Percentiles rank a stretch among this genome's conserved stretches.
These are phyloP conservation scores for Sebastiscus albofasciatus DNA, from an alignment of 2,797 vertebrate species.

Conservation along the genomic window DNA sequence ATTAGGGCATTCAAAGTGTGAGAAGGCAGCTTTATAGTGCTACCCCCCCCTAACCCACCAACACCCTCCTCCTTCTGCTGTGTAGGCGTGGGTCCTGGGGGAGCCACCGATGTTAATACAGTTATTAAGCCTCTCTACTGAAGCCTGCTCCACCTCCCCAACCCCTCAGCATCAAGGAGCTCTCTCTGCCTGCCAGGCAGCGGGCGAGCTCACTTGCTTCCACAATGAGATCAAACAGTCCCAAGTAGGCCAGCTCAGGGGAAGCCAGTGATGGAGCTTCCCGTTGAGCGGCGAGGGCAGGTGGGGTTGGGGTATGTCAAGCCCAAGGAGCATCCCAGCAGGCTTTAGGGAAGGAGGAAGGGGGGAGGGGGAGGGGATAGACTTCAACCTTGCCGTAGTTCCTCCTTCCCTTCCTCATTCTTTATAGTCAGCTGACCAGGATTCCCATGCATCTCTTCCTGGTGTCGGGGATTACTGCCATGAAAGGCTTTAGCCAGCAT, in stretches of 20 bases:
- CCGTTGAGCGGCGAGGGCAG: conserved; percentile 66
- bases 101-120: conserved; percentile 78
- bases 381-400: conserved; percentile 38
- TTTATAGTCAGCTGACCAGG: conserved; percentile 73
- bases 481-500: conserved; percentile 55
- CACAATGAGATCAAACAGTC: conserved; percentile 82
- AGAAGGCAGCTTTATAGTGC: conserved; percentile 36
- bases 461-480: conserved; percentile 54
- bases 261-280: conserved; percentile 69
- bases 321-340: conserved; percentile 73
- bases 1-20: conserved; percentile 53
- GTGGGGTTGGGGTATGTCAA: conserved; percentile 69
- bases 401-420: conserved; percentile 37
- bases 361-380: not conserved
- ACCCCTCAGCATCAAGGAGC: conserved; percentile 74
- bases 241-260: conserved; percentile 77
- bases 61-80: not conserved
- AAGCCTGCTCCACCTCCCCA: conserved; percentile 76
- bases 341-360: conserved; percentile 56
- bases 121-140: conserved; percentile 82
- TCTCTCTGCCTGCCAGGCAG: conserved; percentile 70
- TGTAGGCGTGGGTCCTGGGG: conserved; percentile 73
- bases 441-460: conserved; percentile 73
- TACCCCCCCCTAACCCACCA: not conserved
- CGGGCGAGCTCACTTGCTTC: conserved; percentile 62